These are phyloP conservation scores for Brachyistius frenatus DNA, from an alignment of 2,113 vertebrate genomes.

Conservation along the genomic window DNA sequence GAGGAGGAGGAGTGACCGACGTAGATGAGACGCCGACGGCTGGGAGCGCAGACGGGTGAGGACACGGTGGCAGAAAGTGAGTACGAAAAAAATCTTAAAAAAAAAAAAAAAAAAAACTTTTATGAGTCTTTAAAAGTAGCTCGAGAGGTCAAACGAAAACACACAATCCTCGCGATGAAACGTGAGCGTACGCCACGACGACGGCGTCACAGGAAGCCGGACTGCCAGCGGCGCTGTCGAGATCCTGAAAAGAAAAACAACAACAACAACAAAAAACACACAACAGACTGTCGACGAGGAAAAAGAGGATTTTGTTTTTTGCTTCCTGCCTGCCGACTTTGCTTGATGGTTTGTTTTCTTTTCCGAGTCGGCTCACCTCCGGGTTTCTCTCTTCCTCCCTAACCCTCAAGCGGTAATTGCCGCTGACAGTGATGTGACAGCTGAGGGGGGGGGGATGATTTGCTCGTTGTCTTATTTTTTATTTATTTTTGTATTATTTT, in stretches of 20 bases:
- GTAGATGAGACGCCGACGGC: conserved; percentile 12
- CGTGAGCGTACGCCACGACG: conserved; percentile 44
- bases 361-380: conserved; percentile 14
- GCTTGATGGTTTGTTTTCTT: conserved; percentile 58
- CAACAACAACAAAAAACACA: too few species aligned
- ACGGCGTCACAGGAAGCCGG: conserved; percentile 34
- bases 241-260: conserved; percentile 28
- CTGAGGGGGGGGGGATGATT: conserved; percentile 26
- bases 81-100: conserved; percentile 24
- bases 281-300: conserved; percentile 29
- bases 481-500: not conserved
- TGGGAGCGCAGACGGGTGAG: conserved; percentile 21
- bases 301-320: conserved; percentile 36
- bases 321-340: conserved; percentile 42
- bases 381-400: conserved; percentile 25
- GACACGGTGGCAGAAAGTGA: conserved; percentile 47
- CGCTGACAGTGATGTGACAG: conserved; percentile 42
- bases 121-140: too few species aligned
- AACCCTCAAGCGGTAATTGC: conserved; percentile 50
- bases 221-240: conserved; percentile 36
- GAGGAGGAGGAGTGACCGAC: conserved; percentile 29
- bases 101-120: too few species aligned
- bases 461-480: too few species aligned
- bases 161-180: too few species aligned
- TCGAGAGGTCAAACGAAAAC: too few species aligned